These are phyloP conservation scores for Remorina albescens DNA, from an alignment of 2,797 vertebrate species.

Conservation along the genomic window DNA sequence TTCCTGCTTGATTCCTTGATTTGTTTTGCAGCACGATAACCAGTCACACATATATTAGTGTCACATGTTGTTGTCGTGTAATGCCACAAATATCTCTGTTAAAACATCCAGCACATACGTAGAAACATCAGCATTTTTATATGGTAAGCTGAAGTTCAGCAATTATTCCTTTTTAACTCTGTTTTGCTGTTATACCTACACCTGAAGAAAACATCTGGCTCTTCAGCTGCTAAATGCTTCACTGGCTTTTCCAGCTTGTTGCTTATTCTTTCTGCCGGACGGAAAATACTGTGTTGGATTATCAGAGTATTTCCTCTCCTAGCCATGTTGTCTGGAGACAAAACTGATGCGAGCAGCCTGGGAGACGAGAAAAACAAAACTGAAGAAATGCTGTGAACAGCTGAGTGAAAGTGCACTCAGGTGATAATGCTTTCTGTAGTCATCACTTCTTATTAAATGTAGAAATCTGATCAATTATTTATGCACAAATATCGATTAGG, in stretches of 20 bases:
- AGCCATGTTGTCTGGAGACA: no score
- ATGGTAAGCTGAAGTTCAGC: no score
- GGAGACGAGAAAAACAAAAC: not conserved
- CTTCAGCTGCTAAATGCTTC: no score
- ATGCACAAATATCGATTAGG: not conserved
- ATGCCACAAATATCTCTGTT: not conserved
- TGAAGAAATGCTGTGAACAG: not conserved
- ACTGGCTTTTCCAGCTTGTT: no score
- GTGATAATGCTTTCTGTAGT: not conserved
- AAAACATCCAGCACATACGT: not conserved
- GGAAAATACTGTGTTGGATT: not conserved
- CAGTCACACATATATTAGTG: no score
- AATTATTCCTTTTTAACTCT: no score
- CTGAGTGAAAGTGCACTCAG: not conserved
- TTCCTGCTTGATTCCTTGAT: not conserved
- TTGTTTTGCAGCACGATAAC: no score
- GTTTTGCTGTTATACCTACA: not conserved
- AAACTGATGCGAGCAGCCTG: no score
- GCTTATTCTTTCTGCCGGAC: not conserved
- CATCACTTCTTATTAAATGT: not conserved
- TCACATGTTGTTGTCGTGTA: no score
- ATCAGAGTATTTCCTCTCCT: not conserved
- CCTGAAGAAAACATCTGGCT: not conserved
- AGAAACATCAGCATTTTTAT: not conserved
- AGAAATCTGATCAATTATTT: not conserved